These are phyloP conservation scores for Diarsia mendica DNA, from an alignment of 2,888 invertebrate species.

Conservation along the genomic window DNA sequence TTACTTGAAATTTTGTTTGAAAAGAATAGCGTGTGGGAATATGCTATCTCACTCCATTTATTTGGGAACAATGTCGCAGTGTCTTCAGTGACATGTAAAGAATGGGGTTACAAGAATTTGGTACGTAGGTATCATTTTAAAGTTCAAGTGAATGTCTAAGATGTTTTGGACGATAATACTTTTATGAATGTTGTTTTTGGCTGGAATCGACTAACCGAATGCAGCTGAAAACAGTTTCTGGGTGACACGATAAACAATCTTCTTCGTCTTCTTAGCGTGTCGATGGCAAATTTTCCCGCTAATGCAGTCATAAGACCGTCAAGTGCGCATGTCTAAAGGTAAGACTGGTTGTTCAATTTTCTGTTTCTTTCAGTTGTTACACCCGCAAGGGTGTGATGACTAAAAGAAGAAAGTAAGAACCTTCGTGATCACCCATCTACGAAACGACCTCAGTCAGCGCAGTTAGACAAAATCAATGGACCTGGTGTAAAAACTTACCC, in stretches of 20 bases:
- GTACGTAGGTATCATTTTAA: neutral
- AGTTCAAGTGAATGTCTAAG: neutral
- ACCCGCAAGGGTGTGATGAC: too few species aligned
- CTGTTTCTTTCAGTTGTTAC: too few species aligned
- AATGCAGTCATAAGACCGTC: too few species aligned
- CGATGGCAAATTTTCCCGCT: too few species aligned
- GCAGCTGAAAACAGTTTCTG: neutral
- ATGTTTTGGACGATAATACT: neutral
- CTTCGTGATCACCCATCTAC: neutral
- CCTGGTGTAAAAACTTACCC: neutral
- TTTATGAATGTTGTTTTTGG: neutral
- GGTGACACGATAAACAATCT: neutral
- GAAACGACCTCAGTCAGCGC: neutral
- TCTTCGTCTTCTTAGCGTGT: too few species aligned
- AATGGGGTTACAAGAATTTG: neutral
- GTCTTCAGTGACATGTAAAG: neutral
- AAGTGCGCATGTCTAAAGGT: too few species aligned
- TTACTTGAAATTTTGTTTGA: conserved; percentile 36
- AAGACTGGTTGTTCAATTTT: too few species aligned
- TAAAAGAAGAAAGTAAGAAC: neutral
- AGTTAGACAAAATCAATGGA: neutral
- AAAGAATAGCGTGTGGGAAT: conserved; percentile 27
- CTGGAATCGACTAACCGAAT: neutral
- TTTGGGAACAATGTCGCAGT: conserved; percentile 15
- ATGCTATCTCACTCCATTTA: conserved; percentile 15